Evolutionary conservation across 2,797 vertebrate genomes (phyloP), one percentile per base, ranked within the genome.

Genomic region (Sciurus carolinensis): DNA sequence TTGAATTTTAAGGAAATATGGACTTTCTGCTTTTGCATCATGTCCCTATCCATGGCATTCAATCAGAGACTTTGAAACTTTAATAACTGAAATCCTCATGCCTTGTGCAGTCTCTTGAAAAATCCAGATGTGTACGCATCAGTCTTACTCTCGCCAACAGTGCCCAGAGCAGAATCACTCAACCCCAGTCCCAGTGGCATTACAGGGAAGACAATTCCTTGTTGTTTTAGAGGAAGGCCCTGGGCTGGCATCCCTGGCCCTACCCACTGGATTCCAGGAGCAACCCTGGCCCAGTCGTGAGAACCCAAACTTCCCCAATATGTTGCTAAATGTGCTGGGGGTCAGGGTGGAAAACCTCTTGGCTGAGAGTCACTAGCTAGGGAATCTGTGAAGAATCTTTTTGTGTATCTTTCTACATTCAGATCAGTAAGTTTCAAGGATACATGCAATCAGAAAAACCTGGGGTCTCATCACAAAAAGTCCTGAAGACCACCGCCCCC

Each of bases 1-100:
- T 67, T n/a, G 36, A 57, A 85, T 11, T 79, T 30, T 77, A 59
- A 95, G 88, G 73, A 90, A 95, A 83, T 33, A 52, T 0, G 18
- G 62, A n/a, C 30, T 26, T 90, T 71, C 73, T 28, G 28, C 47
- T 75, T 89, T 57, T 87, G 30, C 10, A 36, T 66, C 18, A 1
- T 11, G 52, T 76, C 39, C 42, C 20, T 42, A 59, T 42, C 85
- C 81, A 76, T 26, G 26, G 47, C 14, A 59, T 28, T 44, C 67
- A 82, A 28, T 28, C 28, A 17, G 42, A 92, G 33, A 90, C 36
- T 69, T 85, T 7, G 3, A 80, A 94, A 64, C 54, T 83, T 90
- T 39, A 50, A 47, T 80, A 44, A 64, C 36, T 87, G n/a, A 94
- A 80, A 88, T 42, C 39, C 39, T 67, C 7, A 1, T 20, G 54